These are phyloP conservation scores for Oxyruncus cristatus DNA, from an alignment of 2,113 vertebrate species.

Conservation along the genomic window DNA sequence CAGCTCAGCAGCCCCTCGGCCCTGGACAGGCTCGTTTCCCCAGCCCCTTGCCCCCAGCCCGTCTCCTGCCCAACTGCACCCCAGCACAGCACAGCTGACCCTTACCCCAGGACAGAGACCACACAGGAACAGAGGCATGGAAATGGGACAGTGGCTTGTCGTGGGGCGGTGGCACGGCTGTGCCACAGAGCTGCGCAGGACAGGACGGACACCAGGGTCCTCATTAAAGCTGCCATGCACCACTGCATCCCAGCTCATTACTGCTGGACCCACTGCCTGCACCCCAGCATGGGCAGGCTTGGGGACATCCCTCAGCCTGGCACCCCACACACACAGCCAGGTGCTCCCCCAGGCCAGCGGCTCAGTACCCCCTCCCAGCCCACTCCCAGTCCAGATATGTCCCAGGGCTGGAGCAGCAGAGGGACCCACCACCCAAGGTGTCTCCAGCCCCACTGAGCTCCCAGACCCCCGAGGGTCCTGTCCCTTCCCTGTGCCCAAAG, in stretches of 20 bases:
- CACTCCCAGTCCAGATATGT: fast-evolving
- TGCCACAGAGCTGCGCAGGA: fast-evolving
- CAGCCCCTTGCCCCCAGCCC: fast-evolving
- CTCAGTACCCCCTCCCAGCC: not conserved
- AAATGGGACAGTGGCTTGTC: fast-evolving
- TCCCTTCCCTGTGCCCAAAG: not conserved
- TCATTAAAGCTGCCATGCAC: not conserved
- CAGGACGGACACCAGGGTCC: not conserved
- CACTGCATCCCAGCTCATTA: fast-evolving
- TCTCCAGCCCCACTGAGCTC: not conserved
- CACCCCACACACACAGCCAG: not conserved
- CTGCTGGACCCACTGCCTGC: not conserved
- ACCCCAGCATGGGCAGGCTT: not conserved
- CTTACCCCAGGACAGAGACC: fast-evolving
- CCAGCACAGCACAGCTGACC: not conserved
- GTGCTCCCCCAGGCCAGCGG: fast-evolving
- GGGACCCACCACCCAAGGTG: fast-evolving
- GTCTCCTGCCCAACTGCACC: not conserved
- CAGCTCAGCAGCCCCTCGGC: not conserved
- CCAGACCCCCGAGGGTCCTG: fast-evolving
- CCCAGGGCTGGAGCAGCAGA: not conserved
- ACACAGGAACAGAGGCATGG: fast-evolving
- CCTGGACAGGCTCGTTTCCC: fast-evolving
- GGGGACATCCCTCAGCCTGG: not conserved
- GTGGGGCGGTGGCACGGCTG: fast-evolving